A percentile compares a stretch with the other conserved stretches of the same genome.
Evolutionary conservation across 2,797 vertebrate species (phyloP).

Genomic region (Neosilurus mollespiculum): DNA sequence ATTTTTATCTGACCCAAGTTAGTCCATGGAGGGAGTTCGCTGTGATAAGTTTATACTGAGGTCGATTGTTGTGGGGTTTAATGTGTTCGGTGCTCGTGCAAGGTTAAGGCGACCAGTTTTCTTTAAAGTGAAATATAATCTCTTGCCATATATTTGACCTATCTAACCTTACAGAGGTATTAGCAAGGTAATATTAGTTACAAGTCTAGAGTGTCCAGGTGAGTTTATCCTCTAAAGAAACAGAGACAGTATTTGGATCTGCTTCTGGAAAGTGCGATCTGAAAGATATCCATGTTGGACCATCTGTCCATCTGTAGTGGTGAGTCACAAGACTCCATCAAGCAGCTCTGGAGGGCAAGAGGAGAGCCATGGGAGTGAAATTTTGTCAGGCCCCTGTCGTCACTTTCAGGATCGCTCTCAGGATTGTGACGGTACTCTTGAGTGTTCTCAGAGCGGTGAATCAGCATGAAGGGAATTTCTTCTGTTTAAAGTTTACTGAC

Average conservation of each 20-base stretch:
- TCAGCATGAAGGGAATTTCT: background rate
- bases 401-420: background rate
- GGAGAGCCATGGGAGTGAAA: background rate
- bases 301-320: no score
- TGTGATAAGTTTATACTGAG: no score
- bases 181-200: background rate
- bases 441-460: background rate
- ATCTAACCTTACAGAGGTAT: background rate
- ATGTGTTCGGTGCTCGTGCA: no score
- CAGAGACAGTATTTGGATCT: background rate
- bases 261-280: background rate
- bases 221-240: background rate
- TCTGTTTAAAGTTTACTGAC: background rate
- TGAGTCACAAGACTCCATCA: background rate
- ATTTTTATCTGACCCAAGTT: no score
- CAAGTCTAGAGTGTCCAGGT: background rate
- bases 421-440: background rate
- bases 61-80: no score
- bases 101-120: background rate
- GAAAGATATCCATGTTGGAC: background rate
- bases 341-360: background rate
- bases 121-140: background rate
- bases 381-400: background rate
- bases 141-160: background rate
- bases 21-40: no score